Conservation (phyloP, 53 echinoderm and acorn worm species). For the Paracentrotus lividus region DNA sequence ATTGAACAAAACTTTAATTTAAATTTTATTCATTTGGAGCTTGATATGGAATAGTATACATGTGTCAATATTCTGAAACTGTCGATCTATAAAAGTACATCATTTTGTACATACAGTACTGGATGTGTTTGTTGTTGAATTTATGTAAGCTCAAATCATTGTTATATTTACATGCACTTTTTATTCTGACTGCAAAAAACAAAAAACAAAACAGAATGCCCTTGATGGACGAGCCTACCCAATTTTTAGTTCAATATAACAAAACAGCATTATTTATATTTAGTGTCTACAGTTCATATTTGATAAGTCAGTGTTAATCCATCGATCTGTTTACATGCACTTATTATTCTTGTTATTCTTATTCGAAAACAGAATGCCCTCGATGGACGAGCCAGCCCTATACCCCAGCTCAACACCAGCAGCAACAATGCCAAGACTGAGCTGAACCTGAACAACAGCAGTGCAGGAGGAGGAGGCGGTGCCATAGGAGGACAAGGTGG, state of each 20-base stretch:
- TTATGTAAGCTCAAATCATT: too few species aligned
- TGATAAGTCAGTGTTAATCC: not conserved
- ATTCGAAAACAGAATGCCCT: constrained; percentile 30
- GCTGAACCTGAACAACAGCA: constrained; percentile 69
- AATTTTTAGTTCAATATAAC: too few species aligned
- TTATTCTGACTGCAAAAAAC: too few species aligned
- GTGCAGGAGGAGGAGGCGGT: constrained; percentile 31
- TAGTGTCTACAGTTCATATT: not conserved
- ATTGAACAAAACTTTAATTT: too few species aligned
- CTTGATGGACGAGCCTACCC: too few species aligned
- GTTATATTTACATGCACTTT: too few species aligned
- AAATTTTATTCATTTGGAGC: not conserved
- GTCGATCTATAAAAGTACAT: not conserved
- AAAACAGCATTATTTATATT: too few species aligned
- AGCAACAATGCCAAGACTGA: constrained; percentile 72
- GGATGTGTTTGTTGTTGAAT: not conserved
- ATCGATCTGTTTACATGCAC: not conserved
- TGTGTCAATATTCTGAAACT: not conserved
- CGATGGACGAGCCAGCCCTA: not conserved
- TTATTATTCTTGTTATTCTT: not conserved
- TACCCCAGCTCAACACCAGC: constrained; percentile 60
- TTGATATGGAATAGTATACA: not conserved
- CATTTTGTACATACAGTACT: not conserved
- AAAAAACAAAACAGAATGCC: too few species aligned
- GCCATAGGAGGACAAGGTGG: constrained; percentile 27